These are phyloP conservation scores for Ariopsis seemanni DNA, from an alignment of 2,113 vertebrate species.

Conservation along the genomic window DNA sequence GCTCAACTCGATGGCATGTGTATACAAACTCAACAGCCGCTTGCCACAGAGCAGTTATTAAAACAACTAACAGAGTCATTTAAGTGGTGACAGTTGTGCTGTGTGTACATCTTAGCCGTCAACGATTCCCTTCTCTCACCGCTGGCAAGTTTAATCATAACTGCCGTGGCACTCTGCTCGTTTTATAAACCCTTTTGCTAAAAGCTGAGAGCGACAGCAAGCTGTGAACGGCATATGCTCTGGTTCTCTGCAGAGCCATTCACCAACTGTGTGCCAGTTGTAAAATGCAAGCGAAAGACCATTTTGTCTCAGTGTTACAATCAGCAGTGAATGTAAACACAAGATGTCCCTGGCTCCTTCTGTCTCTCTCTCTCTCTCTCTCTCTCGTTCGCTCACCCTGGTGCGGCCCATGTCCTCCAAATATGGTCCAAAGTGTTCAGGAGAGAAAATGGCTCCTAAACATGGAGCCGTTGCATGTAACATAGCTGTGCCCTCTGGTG, in stretches of 20 bases:
- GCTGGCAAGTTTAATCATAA: slow-evolving; percentile 25
- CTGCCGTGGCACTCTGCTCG: neutral
- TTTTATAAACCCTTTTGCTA: slow-evolving; percentile 38
- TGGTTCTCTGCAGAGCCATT: slow-evolving; percentile 38
- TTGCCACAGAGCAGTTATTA: slow-evolving; percentile 27
- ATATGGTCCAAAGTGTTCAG: slow-evolving; percentile 45
- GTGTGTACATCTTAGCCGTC: slow-evolving; percentile 18
- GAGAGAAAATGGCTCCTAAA: slow-evolving; percentile 68
- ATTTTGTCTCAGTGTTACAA: slow-evolving; percentile 61
- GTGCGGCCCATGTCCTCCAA: slow-evolving; percentile 46
- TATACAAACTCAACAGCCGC: neutral
- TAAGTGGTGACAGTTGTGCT: slow-evolving; percentile 26
- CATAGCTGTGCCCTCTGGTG: slow-evolving; percentile 66
- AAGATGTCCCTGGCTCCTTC: slow-evolving; percentile 54
- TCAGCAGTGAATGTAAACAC: slow-evolving; percentile 63
- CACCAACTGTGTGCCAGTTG: slow-evolving; percentile 58
- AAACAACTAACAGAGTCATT: slow-evolving; percentile 14
- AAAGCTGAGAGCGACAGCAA: slow-evolving; percentile 46
- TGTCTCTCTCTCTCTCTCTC: slow-evolving; percentile 31
- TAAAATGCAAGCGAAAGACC: slow-evolving; percentile 56
- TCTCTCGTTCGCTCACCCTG: neutral
- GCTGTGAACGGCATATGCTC: slow-evolving; percentile 51
- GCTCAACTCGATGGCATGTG: neutral
- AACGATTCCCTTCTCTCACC: slow-evolving; percentile 8
- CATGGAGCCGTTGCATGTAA: slow-evolving; percentile 39